Evolutionary conservation across 2,888 invertebrate genomes (phyloP).

Genomic region (Anaspis maculata): DNA sequence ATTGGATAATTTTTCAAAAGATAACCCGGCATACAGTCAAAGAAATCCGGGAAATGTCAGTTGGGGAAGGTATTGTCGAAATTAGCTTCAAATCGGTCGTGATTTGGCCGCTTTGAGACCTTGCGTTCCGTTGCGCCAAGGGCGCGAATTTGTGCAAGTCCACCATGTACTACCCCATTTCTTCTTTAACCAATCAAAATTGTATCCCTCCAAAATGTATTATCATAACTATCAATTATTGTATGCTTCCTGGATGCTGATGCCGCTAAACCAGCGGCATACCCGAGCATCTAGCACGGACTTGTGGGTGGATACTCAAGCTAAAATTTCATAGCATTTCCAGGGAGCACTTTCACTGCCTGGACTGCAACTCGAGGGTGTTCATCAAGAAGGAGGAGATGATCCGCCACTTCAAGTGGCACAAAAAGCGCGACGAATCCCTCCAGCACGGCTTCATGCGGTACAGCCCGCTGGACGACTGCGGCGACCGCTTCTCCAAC

Average conservation of each 20-base stretch:
- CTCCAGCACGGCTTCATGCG: constrained; percentile 87
- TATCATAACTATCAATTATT: too few relatives aligned
- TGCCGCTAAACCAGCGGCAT: neutral
- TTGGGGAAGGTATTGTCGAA: neutral
- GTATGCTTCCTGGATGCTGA: constrained; percentile 8
- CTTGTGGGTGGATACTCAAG: too few relatives aligned
- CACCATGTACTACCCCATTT: too few relatives aligned
- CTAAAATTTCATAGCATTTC: too few relatives aligned
- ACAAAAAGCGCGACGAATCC: constrained; percentile 95
- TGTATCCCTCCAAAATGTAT: too few relatives aligned
- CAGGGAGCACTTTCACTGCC: constrained; percentile 91
- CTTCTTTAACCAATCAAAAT: too few relatives aligned
- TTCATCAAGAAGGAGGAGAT: constrained; percentile 98
- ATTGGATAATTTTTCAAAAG: too few relatives aligned
- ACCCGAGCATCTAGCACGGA: constrained; percentile 2
- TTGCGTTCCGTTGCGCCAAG: too few relatives aligned
- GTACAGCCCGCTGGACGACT: constrained; percentile 93
- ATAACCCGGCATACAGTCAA: too few relatives aligned
- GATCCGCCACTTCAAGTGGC: constrained; percentile 98
- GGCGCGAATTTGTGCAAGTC: too few relatives aligned
- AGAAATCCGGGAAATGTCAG: too few relatives aligned
- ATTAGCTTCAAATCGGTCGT: neutral
- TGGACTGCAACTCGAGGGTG: constrained; percentile 70
- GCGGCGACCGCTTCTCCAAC: constrained; percentile 58
- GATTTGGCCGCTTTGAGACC: too few relatives aligned